These are phyloP conservation scores for Teleiodes luculella DNA, from an alignment of 2,888 invertebrate genomes.

Conservation along the genomic window DNA sequence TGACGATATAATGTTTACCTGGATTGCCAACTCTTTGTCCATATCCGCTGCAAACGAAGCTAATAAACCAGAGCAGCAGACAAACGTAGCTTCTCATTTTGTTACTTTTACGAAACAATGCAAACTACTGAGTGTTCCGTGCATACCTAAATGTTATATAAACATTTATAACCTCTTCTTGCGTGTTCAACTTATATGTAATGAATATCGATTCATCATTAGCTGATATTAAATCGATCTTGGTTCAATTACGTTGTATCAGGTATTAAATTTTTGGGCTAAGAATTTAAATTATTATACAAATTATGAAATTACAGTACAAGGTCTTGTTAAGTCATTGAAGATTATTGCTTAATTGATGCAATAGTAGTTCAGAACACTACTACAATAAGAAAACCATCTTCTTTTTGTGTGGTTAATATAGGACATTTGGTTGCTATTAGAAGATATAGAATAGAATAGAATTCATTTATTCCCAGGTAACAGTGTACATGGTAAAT, in stretches of 20 bases:
- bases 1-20: constrained; percentile 9
- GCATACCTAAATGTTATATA: not conserved
- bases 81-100: constrained; percentile 4
- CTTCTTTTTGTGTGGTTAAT: too few relatives aligned
- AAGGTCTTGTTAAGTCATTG: too few relatives aligned
- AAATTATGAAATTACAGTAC: too few relatives aligned
- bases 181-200: not conserved
- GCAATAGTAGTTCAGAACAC: too few relatives aligned
- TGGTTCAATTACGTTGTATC: not conserved
- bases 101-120: not conserved
- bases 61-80: not conserved
- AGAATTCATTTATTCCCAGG: too few relatives aligned
- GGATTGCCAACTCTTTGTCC: constrained; percentile 14
- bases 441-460: too few relatives aligned
- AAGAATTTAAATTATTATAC: too few relatives aligned
- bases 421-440: too few relatives aligned
- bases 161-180: constrained; percentile 1
- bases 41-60: not conserved
- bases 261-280: too few relatives aligned
- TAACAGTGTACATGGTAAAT: too few relatives aligned
- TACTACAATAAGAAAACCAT: too few relatives aligned
- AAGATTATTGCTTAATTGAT: too few relatives aligned
- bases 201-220: not conserved
- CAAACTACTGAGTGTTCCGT: not conserved
- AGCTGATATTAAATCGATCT: not conserved